phyloP scores from a whole-genome alignment of 2,113 vertebrate genomes.

The Meles meles region DNA sequence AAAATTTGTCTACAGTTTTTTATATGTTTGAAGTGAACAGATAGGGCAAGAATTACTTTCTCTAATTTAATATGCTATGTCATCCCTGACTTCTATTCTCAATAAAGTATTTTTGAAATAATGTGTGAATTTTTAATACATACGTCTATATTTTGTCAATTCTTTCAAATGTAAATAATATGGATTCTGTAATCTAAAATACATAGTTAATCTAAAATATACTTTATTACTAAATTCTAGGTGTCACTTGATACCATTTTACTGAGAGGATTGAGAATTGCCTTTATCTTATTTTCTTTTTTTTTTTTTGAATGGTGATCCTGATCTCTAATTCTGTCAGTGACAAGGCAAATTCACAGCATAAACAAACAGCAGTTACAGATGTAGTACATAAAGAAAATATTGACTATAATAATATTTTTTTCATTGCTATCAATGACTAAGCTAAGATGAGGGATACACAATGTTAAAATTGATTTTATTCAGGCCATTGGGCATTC shows the following conservation, averaged over 20 bases:
- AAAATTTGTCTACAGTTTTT: not conserved
- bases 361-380: not conserved
- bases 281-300: not conserved
- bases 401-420: not conserved
- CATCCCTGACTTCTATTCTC: not conserved
- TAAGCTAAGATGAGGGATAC: not conserved
- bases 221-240: not conserved
- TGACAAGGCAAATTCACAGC: not conserved
- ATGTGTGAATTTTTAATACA: not conserved
- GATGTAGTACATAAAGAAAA: conserved; percentile 45
- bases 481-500: conserved; percentile 66
- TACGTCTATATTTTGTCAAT: not conserved
- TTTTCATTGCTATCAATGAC: conserved; percentile 49
- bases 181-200: not conserved
- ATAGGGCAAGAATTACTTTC: not conserved
- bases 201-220: not conserved
- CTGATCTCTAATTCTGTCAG: not conserved
- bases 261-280: not conserved
- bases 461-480: conserved; percentile 65
- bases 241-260: not conserved
- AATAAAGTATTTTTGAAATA: not conserved
- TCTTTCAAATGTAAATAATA: not conserved
- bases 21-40: not conserved
- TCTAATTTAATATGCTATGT: not conserved
- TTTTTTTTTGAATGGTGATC: not conserved